phyloP scores from a whole-genome alignment of 2,888 invertebrate species.

The Meteorus cinctellus region DNA sequence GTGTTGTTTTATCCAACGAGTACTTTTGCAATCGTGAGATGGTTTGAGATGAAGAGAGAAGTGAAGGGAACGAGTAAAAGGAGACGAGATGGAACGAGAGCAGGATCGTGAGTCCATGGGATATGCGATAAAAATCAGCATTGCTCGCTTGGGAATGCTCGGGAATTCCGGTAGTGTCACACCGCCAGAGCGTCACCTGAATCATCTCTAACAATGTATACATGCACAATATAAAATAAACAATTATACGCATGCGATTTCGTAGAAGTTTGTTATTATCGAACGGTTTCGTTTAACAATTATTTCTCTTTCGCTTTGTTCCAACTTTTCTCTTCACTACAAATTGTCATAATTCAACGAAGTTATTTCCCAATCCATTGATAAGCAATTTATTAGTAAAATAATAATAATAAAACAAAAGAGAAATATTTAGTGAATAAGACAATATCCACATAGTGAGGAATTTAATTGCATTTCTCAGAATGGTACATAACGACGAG shows the following conservation, averaged over 20 bases:
- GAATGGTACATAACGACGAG: slow-evolving; percentile 19
- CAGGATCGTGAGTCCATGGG: slow-evolving; percentile 34
- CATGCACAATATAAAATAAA: slow-evolving; percentile 5
- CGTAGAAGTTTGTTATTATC: slow-evolving; percentile 26
- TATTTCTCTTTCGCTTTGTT: background rate
- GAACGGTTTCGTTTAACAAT: background rate
- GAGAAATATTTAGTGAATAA: slow-evolving; percentile 2
- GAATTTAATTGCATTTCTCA: slow-evolving; percentile 41
- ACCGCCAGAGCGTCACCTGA: slow-evolving; percentile 35
- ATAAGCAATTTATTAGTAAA: too few relatives aligned
- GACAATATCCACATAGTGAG: slow-evolving; percentile 19
- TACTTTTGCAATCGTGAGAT: background rate
- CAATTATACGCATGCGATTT: slow-evolving; percentile 41
- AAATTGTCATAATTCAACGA: background rate
- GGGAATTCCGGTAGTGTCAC: slow-evolving; percentile 43
- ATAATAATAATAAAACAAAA: background rate
- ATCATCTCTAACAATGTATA: slow-evolving; percentile 15
- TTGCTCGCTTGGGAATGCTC: slow-evolving; percentile 39
- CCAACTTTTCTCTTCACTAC: background rate
- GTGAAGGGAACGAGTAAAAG: slow-evolving; percentile 2
- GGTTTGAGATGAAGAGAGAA: background rate
- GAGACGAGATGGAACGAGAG: slow-evolving; percentile 17
- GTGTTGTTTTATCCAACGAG: background rate
- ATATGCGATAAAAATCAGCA: slow-evolving; percentile 37
- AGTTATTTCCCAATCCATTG: too few relatives aligned